Evolutionary conservation across 64 coral and sea anemone genomes (phyloP), one percentile per base, ranked within the genome.

Genomic region (Montipora sp.): DNA sequence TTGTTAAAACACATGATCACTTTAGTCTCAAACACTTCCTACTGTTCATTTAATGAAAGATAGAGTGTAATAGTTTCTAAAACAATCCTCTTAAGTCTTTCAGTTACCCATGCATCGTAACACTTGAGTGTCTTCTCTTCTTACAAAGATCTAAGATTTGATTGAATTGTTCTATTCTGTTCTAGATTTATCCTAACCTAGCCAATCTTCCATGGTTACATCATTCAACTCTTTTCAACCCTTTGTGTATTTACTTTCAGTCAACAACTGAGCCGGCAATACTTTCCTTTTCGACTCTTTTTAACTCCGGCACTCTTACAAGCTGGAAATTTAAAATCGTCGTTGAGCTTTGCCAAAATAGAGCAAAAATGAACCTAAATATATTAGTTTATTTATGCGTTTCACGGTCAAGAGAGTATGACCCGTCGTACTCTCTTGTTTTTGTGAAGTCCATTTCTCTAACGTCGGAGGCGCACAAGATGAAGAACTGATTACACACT

Each of bases 401-500:
- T 36, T 36, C 36, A 36, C 36, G 36, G 36, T 36, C 36, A 36
- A 36, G 36, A 36, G 36, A 36, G 36, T 36, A 2, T 36, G 36
- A 36, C 36, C 36, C 2, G 1, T 36, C 27, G 27, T 36, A 36
- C 1, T 36, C 27, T 36, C 27, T 36, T 36, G 27, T 36, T 36
- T 36, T 36, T 36, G 36, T 36, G 2, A 36, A 36, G 36, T 36
- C 49, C 20, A 48, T 24, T 55, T 80, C 61, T 66, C 2, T 66
- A 66, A 66, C 61, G 61, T 66, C 61, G 15, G 16, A 18, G 15
- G 36, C 36, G 16, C 10, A 18, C 61, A 15, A 73, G 20, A 23
- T 73, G 69, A 19, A 73, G 69, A 73, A 73, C 69, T 73, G 19
- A 73, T 73, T 73, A 73, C 69, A 73, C 9, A 19, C 69, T 73